Percentiles rank a stretch among this genome's conserved stretches.
Evolutionary conservation across 2,113 vertebrate genomes (phyloP).

Genomic region (Catagonus wagneri): DNA sequence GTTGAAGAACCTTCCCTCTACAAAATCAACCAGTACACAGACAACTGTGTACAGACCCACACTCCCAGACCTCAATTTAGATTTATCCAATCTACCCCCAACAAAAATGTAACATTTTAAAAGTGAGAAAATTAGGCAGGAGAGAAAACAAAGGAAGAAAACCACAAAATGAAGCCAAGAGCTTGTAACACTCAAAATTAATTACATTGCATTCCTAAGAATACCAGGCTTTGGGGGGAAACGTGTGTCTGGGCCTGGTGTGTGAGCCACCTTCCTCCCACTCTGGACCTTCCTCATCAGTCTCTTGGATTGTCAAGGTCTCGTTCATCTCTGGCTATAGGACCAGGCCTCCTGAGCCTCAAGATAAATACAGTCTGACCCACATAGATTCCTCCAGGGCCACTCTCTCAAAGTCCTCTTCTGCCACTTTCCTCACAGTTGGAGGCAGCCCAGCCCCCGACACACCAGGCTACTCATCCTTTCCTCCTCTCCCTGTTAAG

Average conservation of each 20-base stretch:
- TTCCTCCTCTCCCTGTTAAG: conserved; percentile 4
- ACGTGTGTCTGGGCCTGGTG: accelerated
- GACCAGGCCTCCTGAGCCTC: not conserved
- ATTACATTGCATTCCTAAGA: not conserved
- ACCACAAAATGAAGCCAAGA: not conserved
- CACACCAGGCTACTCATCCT: not conserved
- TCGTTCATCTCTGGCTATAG: not conserved
- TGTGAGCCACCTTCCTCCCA: not conserved
- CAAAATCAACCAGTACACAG: not conserved
- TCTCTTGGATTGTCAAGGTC: not conserved
- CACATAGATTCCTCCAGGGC: not conserved
- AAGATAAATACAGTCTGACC: not conserved
- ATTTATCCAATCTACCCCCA: not conserved
- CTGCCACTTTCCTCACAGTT: not conserved
- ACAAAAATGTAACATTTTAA: not conserved
- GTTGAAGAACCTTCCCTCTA: not conserved
- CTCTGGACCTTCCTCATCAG: not conserved
- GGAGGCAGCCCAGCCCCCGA: not conserved
- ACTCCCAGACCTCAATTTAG: not conserved
- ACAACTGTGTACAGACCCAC: not conserved
- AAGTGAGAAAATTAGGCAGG: not conserved
- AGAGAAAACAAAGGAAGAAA: not conserved
- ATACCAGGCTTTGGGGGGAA: not conserved
- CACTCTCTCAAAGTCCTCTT: not conserved
- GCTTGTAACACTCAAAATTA: not conserved